Evolutionary conservation across 2,888 invertebrate genomes (phyloP).

Genomic region (Nudaria mundana): DNA sequence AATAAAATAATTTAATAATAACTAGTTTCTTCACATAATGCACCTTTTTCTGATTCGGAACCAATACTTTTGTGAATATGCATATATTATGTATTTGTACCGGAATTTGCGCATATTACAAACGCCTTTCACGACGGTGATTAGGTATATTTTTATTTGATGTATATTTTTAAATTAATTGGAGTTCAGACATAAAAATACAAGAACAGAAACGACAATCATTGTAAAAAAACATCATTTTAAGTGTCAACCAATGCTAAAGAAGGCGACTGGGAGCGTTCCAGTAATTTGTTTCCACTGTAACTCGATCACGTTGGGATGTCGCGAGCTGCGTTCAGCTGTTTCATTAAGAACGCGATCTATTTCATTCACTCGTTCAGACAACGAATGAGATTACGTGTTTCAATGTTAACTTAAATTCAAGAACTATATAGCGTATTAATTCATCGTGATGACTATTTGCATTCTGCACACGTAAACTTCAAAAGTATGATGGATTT

Average conservation of each 20-base stretch:
- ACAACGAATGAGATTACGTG: neutral
- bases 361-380: slow-evolving; percentile 7
- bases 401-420: neutral
- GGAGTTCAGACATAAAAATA: too few species aligned
- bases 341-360: slow-evolving; percentile 15
- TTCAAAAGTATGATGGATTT: neutral
- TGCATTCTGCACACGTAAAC: too few species aligned
- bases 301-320: slow-evolving; percentile 32
- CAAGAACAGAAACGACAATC: neutral
- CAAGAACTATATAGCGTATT: neutral
- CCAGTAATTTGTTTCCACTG: slow-evolving; percentile 30
- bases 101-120: too few species aligned
- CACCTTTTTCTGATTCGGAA: too few species aligned
- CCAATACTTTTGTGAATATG: too few species aligned
- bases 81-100: too few species aligned
- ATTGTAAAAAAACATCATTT: neutral
- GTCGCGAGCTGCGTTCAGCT: slow-evolving; percentile 12
- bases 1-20: too few species aligned
- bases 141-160: too few species aligned
- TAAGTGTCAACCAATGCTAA: slow-evolving; percentile 1
- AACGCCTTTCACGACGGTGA: too few species aligned
- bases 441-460: too few species aligned
- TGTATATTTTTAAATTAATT: too few species aligned
- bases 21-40: too few species aligned
- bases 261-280: slow-evolving; percentile 15